Percentiles rank a stretch among this genome's conserved stretches.
Evolutionary conservation across 1,140 invertebrate species (phyloP).

Genomic region (Triops longicaudatus): DNA sequence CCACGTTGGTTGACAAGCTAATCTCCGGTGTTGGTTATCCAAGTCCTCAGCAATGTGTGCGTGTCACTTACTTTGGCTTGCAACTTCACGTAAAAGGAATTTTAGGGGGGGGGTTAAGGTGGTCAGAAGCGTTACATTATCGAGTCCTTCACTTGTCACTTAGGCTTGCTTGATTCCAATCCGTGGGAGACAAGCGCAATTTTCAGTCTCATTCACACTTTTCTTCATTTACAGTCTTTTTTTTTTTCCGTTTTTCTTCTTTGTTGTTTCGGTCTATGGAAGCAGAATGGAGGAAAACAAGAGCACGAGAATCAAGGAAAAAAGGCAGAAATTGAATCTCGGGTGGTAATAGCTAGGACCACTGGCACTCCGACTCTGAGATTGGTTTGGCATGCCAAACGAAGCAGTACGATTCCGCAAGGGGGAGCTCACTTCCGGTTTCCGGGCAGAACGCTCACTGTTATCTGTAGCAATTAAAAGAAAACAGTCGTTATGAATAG

Average conservation of each 20-base stretch:
- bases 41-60: not conserved
- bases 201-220: too few relatives aligned
- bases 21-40: not conserved
- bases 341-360: not conserved
- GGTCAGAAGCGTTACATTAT: not conserved
- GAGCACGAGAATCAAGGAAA: not conserved
- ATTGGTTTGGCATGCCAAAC: not conserved
- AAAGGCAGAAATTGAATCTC: not conserved
- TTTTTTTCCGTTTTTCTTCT: not conserved
- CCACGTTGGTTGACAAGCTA: not conserved
- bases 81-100: not conserved
- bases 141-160: slow-evolving; percentile 1
- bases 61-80: not conserved
- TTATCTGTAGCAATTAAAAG: not conserved
- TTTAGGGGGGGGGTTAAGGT: not conserved
- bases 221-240: not conserved
- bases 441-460: not conserved
- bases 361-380: not conserved
- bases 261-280: not conserved
- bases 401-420: not conserved
- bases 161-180: not conserved
- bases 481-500: not conserved
- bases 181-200: not conserved
- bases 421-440: not conserved
- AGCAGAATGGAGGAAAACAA: not conserved